phyloP scores from a whole-genome alignment of 2,888 invertebrate species.

The Podabrus alpinus region DNA sequence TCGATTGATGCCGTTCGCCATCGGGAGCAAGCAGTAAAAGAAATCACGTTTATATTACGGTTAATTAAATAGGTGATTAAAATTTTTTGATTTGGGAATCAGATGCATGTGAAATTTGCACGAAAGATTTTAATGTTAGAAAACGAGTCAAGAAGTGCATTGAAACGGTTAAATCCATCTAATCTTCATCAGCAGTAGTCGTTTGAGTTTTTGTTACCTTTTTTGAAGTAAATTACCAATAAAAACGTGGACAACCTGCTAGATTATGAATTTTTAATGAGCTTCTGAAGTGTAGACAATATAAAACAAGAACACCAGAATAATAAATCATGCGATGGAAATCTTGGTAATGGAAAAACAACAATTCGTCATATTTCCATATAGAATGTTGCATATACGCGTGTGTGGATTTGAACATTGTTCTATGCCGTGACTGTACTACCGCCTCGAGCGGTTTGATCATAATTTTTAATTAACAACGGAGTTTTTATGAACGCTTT shows the following conservation, averaged over 20 bases:
- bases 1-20: not conserved
- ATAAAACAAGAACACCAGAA: conserved; percentile 9
- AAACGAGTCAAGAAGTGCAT: not conserved
- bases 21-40: not conserved
- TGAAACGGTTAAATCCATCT: not conserved
- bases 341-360: conserved; percentile 21
- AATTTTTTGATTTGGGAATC: not conserved
- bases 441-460: conserved; percentile 37
- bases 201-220: not conserved
- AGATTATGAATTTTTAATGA: conserved; percentile 18
- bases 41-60: not conserved
- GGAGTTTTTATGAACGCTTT: conserved; percentile 34
- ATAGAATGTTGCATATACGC: conserved; percentile 9
- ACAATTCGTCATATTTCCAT: conserved; percentile 28
- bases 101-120: not conserved
- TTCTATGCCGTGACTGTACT: conserved; percentile 32
- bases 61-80: not conserved
- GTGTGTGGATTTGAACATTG: conserved; percentile 13
- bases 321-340: conserved; percentile 24
- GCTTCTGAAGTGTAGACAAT: conserved; percentile 21
- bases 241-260: not conserved
- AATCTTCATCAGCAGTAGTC: not conserved
- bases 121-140: not conserved
- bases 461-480: conserved; percentile 41
- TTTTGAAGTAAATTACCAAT: not conserved